A percentile compares a stretch with the other conserved stretches of the same genome.
These are phyloP conservation scores for Tethea ocularis DNA, from an alignment of 2,888 invertebrate genomes.

Conservation along the genomic window DNA sequence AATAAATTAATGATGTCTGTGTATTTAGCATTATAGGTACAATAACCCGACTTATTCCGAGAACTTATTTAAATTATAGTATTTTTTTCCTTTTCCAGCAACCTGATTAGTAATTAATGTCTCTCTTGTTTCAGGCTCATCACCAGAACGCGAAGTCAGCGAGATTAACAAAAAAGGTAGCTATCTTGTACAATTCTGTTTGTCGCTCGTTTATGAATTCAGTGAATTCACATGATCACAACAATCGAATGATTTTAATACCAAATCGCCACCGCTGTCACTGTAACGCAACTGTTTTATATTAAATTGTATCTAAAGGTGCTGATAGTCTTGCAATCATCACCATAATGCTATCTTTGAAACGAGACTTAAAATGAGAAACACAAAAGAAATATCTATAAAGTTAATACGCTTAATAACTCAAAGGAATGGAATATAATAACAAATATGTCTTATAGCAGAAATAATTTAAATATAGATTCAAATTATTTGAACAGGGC, in stretches of 20 bases:
- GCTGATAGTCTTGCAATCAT: constrained; percentile 26
- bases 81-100: background rate
- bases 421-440: background rate
- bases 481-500: constrained; percentile 23
- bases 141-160: constrained; percentile 67
- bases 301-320: constrained; percentile 39
- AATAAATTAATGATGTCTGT: constrained; percentile 3
- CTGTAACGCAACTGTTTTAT: constrained; percentile 50
- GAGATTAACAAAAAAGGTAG: constrained; percentile 78
- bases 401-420: background rate
- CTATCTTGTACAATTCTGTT: constrained; percentile 24
- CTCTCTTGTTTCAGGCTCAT: constrained; percentile 66
- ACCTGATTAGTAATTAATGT: constrained; percentile 6
- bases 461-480: background rate
- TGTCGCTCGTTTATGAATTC: constrained; percentile 32
- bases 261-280: constrained; percentile 59
- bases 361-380: no score
- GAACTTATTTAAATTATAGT: background rate
- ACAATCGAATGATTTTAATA: constrained; percentile 52
- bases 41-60: background rate
- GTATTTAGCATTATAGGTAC: background rate
- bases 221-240: constrained; percentile 28
- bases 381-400: background rate
- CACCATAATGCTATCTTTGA: no score
- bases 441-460: background rate